phyloP scores from a whole-genome alignment of 2,113 vertebrate genomes.

The Psettodes erumei region DNA sequence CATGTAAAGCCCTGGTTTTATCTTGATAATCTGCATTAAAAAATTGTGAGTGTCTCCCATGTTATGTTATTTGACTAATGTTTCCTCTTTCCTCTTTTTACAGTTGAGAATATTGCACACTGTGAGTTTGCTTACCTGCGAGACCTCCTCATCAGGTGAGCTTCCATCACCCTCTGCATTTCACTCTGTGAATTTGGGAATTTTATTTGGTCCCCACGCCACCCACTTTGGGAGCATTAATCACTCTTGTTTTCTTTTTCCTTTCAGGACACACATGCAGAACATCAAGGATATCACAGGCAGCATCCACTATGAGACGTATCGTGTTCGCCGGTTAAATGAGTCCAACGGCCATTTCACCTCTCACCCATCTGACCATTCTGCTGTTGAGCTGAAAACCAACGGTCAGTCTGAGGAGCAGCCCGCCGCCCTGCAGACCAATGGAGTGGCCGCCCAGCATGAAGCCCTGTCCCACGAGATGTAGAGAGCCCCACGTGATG shows the following conservation, averaged over 20 bases:
- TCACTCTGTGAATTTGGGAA: background rate
- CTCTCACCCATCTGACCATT: conserved; percentile 73
- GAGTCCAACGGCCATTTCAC: conserved; percentile 81
- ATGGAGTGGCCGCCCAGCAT: conserved; percentile 84
- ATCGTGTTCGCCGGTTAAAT: conserved; percentile 94
- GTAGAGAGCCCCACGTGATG: conserved; percentile 78
- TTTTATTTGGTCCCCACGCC: background rate
- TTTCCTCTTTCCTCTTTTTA: conserved; percentile 36
- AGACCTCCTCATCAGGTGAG: conserved; percentile 97
- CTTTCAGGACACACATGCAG: conserved; percentile 96
- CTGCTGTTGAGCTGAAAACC: conserved; percentile 55
- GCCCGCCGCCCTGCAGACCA: conserved; percentile 76
- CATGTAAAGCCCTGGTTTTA: background rate
- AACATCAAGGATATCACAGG: conserved; percentile 99
- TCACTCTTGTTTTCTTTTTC: background rate
- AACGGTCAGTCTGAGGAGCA: conserved; percentile 82
- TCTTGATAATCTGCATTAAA: background rate
- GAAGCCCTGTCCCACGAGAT: conserved; percentile 90
- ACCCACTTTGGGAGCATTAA: background rate
- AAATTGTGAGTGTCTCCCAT: background rate
- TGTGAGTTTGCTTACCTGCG: conserved; percentile 98
- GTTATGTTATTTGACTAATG: background rate
- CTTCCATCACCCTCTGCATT: background rate
- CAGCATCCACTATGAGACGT: conserved; percentile 97
- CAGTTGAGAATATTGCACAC: conserved; percentile 97